A percentile compares a stretch with the other conserved stretches of the same genome.
These are phyloP conservation scores for Euwallacea fornicatus DNA, from an alignment of 1,140 invertebrate species.

Conservation along the genomic window DNA sequence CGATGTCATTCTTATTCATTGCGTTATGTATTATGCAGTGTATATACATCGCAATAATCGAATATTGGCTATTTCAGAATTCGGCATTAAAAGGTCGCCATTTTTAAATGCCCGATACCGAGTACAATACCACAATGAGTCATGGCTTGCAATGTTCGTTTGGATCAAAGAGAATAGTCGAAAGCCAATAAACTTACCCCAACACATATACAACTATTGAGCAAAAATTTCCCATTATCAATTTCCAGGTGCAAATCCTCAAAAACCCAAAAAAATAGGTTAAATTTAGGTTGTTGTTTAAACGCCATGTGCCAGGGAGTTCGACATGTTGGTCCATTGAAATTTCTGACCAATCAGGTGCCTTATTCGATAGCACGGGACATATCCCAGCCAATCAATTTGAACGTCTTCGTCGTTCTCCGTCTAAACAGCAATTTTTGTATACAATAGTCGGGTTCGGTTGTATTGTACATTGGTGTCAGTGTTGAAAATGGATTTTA, in stretches of 20 bases:
- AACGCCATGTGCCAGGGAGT: conserved; percentile 43
- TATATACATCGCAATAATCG: no score
- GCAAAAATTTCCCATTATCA: not conserved
- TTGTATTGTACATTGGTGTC: conserved; percentile 48
- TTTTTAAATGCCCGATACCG: no score
- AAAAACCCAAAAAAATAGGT: not conserved
- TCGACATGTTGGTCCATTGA: conserved; percentile 36
- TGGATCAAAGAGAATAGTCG: no score
- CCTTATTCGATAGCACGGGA: conserved; percentile 50
- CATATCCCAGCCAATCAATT: conserved; percentile 47
- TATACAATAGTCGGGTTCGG: conserved; percentile 52
- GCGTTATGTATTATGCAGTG: no score
- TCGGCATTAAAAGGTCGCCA: no score
- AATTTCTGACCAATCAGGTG: conserved; percentile 44
- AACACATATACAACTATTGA: not conserved
- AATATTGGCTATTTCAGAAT: no score
- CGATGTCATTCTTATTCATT: no score
- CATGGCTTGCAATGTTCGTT: no score
- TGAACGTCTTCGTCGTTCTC: conserved; percentile 53
- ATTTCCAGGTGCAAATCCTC: not conserved
- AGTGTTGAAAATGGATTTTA: conserved; percentile 49
- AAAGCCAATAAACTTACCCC: not conserved
- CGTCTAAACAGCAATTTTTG: conserved; percentile 50
- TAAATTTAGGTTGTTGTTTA: not conserved
- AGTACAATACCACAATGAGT: no score